Conservation (phyloP, 2,888 invertebrate species). For the Acleris cristana region DNA sequence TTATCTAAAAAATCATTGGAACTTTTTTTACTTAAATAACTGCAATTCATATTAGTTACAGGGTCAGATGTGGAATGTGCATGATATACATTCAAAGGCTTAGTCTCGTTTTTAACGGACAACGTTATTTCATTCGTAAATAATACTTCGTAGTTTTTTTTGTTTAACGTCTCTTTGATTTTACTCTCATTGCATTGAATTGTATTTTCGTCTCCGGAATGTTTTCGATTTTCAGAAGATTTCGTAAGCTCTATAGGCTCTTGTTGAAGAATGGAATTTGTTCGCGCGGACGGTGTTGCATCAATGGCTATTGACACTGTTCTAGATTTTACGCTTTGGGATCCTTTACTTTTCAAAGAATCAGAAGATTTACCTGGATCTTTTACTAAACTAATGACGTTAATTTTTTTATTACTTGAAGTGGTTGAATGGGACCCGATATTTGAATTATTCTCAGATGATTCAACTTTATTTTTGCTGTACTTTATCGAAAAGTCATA, state of each 20-base stretch:
- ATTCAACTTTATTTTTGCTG: slow-evolving; percentile 55
- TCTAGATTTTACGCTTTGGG: slow-evolving; percentile 79
- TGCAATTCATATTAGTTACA: slow-evolving; percentile 84
- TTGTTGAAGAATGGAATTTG: slow-evolving; percentile 88
- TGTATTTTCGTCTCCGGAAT: slow-evolving; percentile 61
- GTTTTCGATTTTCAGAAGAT: slow-evolving; percentile 78
- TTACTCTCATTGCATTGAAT: slow-evolving; percentile 54
- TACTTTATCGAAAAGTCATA: slow-evolving; percentile 48
- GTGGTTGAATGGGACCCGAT: slow-evolving; percentile 75
- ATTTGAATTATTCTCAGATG: slow-evolving; percentile 77
- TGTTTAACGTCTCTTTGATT: not conserved
- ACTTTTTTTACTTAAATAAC: slow-evolving; percentile 63
- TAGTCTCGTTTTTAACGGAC: slow-evolving; percentile 56
- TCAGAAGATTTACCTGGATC: slow-evolving; percentile 71
- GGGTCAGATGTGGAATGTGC: slow-evolving; percentile 88
- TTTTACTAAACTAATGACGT: slow-evolving; percentile 50
- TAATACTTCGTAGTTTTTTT: slow-evolving; percentile 45
- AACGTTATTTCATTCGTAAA: slow-evolving; percentile 73
- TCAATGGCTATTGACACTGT: slow-evolving; percentile 91
- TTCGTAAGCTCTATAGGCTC: slow-evolving; percentile 90
- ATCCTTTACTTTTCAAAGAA: slow-evolving; percentile 71
- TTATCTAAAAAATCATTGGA: slow-evolving; percentile 54
- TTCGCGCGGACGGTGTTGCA: slow-evolving; percentile 89
- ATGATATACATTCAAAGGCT: slow-evolving; percentile 83
- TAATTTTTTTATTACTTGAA: slow-evolving; percentile 64